Conservation (phyloP, 2,113 vertebrate genomes). For the Chloropsis cyanopogon region DNA sequence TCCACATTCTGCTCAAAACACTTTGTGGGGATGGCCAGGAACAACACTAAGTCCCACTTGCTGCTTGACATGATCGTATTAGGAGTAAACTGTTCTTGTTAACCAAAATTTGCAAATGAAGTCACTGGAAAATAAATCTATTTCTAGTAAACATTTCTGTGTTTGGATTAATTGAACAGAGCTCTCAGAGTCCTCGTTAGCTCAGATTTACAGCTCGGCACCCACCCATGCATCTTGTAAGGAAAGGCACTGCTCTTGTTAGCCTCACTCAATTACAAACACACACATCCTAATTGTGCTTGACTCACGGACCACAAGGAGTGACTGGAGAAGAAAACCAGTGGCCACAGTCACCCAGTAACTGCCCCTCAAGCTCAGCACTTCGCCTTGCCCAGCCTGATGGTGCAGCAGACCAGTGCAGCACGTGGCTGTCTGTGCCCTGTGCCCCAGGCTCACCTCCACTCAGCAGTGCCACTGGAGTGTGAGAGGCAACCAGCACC, state of each 20-base stretch:
- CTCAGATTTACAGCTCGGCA: background rate
- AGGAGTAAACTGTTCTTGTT: constrained; percentile 43
- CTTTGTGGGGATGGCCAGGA: constrained; percentile 27
- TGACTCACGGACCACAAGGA: rapidly evolving
- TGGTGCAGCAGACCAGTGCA: background rate
- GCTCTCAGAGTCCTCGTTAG: background rate
- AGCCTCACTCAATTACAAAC: background rate
- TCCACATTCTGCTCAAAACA: constrained; percentile 10
- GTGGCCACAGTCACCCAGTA: background rate
- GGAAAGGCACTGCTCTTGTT: rapidly evolving
- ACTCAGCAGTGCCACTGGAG: rapidly evolving
- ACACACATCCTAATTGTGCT: background rate
- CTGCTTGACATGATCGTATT: constrained; percentile 33
- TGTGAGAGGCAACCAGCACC: background rate
- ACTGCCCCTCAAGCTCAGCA: background rate
- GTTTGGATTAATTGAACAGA: constrained; percentile 16
- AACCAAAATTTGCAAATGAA: constrained; percentile 50
- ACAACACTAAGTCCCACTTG: constrained; percentile 29
- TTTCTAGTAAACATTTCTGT: constrained; percentile 15
- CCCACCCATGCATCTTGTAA: background rate
- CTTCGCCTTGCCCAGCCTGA: background rate
- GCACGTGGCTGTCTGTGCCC: rapidly evolving
- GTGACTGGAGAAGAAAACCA: background rate
- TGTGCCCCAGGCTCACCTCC: rapidly evolving
- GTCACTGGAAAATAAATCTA: background rate